Percentiles rank a stretch among this genome's conserved stretches.
Conservation (phyloP, 2,797 vertebrate genomes). For the Parauchenoglanis ngamensis region DNA sequence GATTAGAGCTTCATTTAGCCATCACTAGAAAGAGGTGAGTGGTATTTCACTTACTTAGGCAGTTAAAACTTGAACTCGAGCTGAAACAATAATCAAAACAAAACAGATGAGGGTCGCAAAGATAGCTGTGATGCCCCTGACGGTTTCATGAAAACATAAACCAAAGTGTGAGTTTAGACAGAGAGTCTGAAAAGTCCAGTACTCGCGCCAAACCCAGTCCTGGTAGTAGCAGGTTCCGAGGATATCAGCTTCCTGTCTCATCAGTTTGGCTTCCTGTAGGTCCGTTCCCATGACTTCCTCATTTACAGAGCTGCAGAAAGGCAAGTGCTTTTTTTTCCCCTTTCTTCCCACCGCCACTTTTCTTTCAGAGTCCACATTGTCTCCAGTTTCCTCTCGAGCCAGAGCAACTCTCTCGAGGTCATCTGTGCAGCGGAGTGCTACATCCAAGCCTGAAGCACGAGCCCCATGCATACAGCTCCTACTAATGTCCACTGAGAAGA, state of each 20-base stretch:
- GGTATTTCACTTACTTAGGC: conserved; percentile 48
- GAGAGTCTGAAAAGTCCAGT: conserved; percentile 34
- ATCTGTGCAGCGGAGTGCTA: conserved; percentile 29
- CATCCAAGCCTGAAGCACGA: conserved; percentile 20
- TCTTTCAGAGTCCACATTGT: conserved; percentile 52
- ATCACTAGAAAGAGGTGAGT: conserved; percentile 43
- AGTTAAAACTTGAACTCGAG: conserved; percentile 49
- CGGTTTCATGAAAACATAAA: conserved; percentile 23
- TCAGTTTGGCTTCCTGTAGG: conserved; percentile 42
- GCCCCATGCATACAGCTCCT: conserved; percentile 23
- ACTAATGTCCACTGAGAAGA: conserved; percentile 34
- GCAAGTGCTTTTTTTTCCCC: conserved; percentile 26
- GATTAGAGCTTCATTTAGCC: conserved; percentile 28
- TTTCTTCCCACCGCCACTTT: conserved; percentile 29
- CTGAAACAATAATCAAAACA: conserved; percentile 42
- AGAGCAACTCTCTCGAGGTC: conserved; percentile 46
- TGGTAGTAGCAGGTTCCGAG: conserved; percentile 16
- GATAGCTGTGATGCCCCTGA: conserved; percentile 51
- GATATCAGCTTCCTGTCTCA: conserved; percentile 40
- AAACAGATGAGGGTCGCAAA: conserved; percentile 18
- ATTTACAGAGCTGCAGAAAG: conserved; percentile 29
- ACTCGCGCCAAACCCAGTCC: conserved; percentile 32
- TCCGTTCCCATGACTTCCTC: conserved; percentile 43
- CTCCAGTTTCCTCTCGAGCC: conserved; percentile 51
- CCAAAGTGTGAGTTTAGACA: conserved; percentile 14